phyloP scores from a whole-genome alignment of 2,797 vertebrate genomes.

The Amblyopsis hoosieri region DNA sequence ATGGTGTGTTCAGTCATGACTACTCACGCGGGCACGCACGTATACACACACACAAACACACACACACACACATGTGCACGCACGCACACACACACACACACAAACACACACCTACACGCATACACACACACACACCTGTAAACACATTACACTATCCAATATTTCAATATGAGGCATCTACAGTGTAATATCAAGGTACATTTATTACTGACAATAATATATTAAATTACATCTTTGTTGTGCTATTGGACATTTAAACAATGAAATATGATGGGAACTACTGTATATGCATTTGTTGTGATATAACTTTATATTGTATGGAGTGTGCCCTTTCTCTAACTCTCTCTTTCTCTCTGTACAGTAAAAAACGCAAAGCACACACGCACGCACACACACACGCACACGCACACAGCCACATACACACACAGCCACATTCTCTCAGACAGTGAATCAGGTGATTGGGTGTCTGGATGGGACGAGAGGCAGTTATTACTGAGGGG shows the following conservation, averaged over 20 bases:
- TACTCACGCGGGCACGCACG: neutral
- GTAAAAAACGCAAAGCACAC: slow-evolving; percentile 1
- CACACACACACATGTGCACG: neutral
- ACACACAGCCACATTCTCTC: slow-evolving; percentile 2
- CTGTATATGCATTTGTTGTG: no score
- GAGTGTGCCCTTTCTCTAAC: no score
- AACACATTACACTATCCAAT: neutral
- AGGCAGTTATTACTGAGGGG: neutral
- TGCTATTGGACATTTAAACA: no score
- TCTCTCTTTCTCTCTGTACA: neutral
- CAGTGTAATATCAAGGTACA: no score
- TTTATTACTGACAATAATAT: no score
- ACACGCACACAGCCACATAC: slow-evolving; percentile 1
- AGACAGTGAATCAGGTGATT: neutral
- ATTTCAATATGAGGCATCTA: no score
- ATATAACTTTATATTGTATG: no score
- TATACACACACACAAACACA: slow-evolving; percentile 2
- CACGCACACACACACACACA: neutral
- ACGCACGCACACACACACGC: slow-evolving; percentile 2
- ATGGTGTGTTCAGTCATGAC: neutral
- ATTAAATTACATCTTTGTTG: no score
- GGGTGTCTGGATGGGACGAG: slow-evolving; percentile 16
- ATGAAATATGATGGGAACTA: no score
- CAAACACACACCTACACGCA: neutral
- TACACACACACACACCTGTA: neutral